Percentiles rank a stretch among this genome's conserved stretches.
Conservation (phyloP, 2,113 vertebrate species). For the Datnioides undecimradiatus region DNA sequence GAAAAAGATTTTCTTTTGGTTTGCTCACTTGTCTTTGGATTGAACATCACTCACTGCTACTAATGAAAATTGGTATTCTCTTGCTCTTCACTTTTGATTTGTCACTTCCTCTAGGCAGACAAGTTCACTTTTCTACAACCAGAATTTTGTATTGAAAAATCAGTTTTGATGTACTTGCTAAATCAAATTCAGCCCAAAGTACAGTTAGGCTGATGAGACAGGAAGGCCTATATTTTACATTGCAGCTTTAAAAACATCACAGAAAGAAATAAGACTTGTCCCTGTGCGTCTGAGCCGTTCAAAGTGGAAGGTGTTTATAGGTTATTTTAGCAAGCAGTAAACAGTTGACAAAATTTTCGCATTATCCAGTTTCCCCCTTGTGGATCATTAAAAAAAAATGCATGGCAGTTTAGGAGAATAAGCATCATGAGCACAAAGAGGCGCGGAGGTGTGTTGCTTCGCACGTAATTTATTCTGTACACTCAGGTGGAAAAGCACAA, state of each 20-base stretch:
- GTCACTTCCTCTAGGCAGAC: not conserved
- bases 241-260: slow-evolving; percentile 20
- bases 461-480: slow-evolving; percentile 53
- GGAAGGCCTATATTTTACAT: slow-evolving; percentile 5
- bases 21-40: not conserved
- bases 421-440: slow-evolving; percentile 35
- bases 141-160: not conserved
- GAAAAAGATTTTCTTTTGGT: not conserved
- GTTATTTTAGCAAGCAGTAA: slow-evolving; percentile 34
- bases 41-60: not conserved
- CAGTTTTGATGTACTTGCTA: slow-evolving; percentile 4
- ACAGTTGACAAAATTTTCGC: slow-evolving; percentile 11
- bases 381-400: slow-evolving; percentile 42
- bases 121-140: not conserved
- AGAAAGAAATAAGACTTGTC: slow-evolving; percentile 1
- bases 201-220: slow-evolving; percentile 21
- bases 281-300: not conserved
- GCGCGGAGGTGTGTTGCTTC: slow-evolving; percentile 36
- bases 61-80: not conserved
- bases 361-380: slow-evolving; percentile 5
- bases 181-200: slow-evolving; percentile 19
- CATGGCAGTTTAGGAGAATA: slow-evolving; percentile 37
- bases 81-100: slow-evolving; percentile 10
- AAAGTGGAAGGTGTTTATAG: slow-evolving; percentile 7
- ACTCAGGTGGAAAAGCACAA: slow-evolving; percentile 55